Evolutionary conservation across 2,797 vertebrate genomes (phyloP).

Genomic region (Ficedula albicollis): DNA sequence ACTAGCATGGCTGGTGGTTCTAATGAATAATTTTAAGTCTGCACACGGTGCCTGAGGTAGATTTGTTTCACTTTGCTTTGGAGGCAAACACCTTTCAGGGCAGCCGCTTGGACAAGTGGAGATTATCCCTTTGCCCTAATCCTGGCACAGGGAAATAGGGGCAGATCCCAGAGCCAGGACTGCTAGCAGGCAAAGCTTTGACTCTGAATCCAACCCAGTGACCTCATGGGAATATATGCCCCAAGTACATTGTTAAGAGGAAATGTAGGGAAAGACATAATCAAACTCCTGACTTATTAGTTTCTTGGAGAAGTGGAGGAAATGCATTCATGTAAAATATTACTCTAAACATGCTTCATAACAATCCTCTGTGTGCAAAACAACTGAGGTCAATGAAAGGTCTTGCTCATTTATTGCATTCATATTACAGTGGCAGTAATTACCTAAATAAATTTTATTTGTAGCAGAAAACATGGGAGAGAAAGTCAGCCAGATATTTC

Average conservation of each 20-base stretch:
- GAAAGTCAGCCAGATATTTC: not conserved
- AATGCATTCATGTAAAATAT: not conserved
- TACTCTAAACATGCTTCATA: not conserved
- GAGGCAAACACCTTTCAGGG: not conserved
- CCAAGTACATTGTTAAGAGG: not conserved
- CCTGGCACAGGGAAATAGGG: not conserved
- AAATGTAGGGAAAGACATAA: not conserved
- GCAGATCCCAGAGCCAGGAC: not conserved
- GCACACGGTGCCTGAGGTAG: not conserved
- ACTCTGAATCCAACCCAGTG: not conserved
- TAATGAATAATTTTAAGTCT: constrained; percentile 8
- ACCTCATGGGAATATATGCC: not conserved
- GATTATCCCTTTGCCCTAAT: not conserved
- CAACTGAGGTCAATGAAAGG: not conserved
- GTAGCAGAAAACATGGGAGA: not conserved
- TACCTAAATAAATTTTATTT: not conserved
- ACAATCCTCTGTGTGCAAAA: not conserved
- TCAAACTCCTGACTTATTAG: not conserved
- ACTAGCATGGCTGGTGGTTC: not conserved
- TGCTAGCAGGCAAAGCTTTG: not conserved
- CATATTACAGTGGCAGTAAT: not conserved
- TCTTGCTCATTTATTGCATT: not conserved
- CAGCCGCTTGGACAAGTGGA: not conserved
- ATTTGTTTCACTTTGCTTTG: not conserved
- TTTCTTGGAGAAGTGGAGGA: not conserved